A percentile compares a stretch with the other conserved stretches of the same genome.
These are phyloP conservation scores for Moxostoma hubbsi DNA, from an alignment of 2,797 vertebrate species.

Conservation along the genomic window DNA sequence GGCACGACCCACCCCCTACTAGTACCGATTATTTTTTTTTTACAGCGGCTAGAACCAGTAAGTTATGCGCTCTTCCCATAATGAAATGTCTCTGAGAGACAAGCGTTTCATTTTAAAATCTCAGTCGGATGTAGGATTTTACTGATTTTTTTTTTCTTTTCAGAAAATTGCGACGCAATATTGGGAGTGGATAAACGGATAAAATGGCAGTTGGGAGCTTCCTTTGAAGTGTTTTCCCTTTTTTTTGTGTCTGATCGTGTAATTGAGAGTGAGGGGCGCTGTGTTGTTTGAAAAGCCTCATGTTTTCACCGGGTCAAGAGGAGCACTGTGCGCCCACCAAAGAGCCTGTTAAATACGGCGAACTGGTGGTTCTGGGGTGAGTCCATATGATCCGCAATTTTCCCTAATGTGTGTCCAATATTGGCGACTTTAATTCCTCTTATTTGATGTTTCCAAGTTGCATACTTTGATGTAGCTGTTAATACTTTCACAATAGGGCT, in stretches of 20 bases:
- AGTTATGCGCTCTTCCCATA: conserved; percentile 62
- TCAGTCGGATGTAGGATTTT: not conserved
- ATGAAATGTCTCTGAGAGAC: conserved; percentile 8
- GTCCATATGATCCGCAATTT: conserved; percentile 59
- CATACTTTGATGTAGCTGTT: not conserved
- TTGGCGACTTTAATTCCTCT: not conserved
- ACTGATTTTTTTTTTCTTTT: not conserved
- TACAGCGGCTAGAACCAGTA: conserved; percentile 72
- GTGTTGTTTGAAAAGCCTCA: conserved; percentile 75
- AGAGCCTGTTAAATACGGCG: conserved; percentile 94
- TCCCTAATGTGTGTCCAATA: not conserved
- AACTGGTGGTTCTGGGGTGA: conserved; percentile 96
- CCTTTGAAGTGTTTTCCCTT: conserved; percentile 63
- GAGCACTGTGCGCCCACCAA: conserved; percentile 91
- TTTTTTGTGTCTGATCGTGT: conserved; percentile 57
- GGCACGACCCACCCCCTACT: conserved; percentile 77
- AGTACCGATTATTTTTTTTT: conserved; percentile 80
- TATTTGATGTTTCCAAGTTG: not conserved
- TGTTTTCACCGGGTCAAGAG: conserved; percentile 93
- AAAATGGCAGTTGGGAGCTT: conserved; percentile 64
- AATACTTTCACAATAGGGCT: not conserved
- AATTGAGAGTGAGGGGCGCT: conserved; percentile 55
- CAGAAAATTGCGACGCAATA: conserved; percentile 15
- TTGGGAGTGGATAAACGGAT: conserved; percentile 28
- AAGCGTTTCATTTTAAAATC: not conserved